These are phyloP conservation scores for Epinephelus coioides DNA, from an alignment of 2,797 vertebrate genomes.

Conservation along the genomic window DNA sequence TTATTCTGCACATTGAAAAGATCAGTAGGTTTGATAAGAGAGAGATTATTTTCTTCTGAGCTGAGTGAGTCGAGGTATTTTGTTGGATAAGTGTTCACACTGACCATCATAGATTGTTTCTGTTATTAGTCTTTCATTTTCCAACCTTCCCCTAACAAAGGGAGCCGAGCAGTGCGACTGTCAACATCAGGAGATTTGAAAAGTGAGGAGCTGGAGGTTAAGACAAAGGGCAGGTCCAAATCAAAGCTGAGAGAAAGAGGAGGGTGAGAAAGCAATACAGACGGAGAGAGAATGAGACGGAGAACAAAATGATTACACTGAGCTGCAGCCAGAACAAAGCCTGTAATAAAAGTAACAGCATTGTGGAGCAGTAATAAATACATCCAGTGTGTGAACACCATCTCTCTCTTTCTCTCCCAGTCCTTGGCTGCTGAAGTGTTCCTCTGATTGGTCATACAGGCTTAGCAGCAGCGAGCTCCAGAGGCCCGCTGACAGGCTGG, in stretches of 20 bases:
- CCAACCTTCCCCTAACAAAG: background rate
- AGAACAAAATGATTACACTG: slow-evolving; percentile 58
- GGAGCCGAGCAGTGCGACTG: slow-evolving; percentile 9
- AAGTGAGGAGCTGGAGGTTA: slow-evolving; percentile 39
- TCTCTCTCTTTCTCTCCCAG: slow-evolving; percentile 43
- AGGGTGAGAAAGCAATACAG: slow-evolving; percentile 24
- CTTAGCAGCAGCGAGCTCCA: slow-evolving; percentile 73
- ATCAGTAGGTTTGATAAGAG: background rate
- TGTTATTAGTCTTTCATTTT: slow-evolving; percentile 8
- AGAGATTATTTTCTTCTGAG: background rate
- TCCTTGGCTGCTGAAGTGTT: slow-evolving; percentile 55
- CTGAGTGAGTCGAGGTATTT: background rate
- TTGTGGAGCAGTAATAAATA: slow-evolving; percentile 81
- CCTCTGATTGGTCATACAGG: slow-evolving; percentile 69
- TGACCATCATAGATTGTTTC: background rate
- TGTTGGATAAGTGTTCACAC: background rate
- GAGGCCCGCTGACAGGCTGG: slow-evolving; percentile 74
- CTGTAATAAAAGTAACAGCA: slow-evolving; percentile 80
- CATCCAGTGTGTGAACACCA: slow-evolving; percentile 71
- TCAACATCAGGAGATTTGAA: slow-evolving; percentile 48
- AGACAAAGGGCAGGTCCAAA: slow-evolving; percentile 44
- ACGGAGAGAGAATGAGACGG: slow-evolving; percentile 31
- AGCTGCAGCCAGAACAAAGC: slow-evolving; percentile 74
- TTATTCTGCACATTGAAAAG: background rate
- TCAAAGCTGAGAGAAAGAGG: slow-evolving; percentile 35